These are phyloP conservation scores for Uropsilus gracilis DNA, from an alignment of 2,113 vertebrate species.

Conservation along the genomic window DNA sequence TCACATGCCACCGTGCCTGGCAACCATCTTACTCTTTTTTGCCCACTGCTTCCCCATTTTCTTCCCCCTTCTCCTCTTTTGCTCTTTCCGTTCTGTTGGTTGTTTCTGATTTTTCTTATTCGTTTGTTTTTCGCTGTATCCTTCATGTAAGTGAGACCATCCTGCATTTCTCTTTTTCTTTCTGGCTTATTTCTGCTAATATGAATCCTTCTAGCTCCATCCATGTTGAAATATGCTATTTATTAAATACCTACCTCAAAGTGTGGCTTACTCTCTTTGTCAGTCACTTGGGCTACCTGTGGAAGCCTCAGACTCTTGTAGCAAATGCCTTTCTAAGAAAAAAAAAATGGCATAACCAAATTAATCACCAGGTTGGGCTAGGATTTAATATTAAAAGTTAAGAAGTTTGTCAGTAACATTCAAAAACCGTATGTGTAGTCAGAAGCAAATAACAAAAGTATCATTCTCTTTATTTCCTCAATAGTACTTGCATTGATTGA, in stretches of 20 bases:
- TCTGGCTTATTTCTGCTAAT: too few relatives aligned
- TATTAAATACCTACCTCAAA: not conserved
- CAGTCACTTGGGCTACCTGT: not conserved
- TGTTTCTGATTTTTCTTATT: too few relatives aligned
- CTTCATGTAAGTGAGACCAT: too few relatives aligned
- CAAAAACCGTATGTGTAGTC: not conserved
- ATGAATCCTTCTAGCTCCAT: too few relatives aligned
- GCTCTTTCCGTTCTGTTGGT: too few relatives aligned
- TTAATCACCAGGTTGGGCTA: not conserved
- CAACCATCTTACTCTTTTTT: too few relatives aligned
- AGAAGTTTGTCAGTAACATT: not conserved
- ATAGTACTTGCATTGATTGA: not conserved
- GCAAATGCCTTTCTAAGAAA: slow-evolving; percentile 3
- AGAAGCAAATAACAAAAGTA: not conserved
- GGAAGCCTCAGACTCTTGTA: not conserved
- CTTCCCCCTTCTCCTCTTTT: too few relatives aligned
- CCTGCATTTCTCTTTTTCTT: too few relatives aligned
- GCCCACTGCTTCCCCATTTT: too few relatives aligned
- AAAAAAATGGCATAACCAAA: slow-evolving; percentile 4
- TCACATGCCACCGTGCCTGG: too few relatives aligned
- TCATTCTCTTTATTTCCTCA: not conserved
- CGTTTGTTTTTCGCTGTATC: too few relatives aligned
- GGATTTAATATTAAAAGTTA: not conserved
- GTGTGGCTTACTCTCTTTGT: not conserved
- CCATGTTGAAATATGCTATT: not conserved